Base-by-base conservation (phyloP, 1,140 invertebrate species). In the Drosophila chauvacae region DNA sequence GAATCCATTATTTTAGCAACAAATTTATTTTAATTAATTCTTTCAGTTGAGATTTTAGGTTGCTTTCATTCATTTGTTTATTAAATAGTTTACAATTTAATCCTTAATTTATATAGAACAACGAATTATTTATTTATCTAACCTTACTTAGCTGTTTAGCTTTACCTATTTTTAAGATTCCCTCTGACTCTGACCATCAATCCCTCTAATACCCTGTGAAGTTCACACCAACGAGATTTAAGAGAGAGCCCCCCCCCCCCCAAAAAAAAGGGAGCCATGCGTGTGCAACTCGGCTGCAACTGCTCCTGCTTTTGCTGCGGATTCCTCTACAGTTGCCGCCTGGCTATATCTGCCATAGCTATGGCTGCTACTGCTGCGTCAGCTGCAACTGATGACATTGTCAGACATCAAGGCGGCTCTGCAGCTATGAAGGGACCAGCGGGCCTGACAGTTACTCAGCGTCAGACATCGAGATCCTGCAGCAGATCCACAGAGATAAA, bases 321-420 rank as follows among this genome's bases (percentile, higher is more conserved):
- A 58, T 42, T 64, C 63, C 65, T 47, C 48, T 20, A 28, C 60
- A 53, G 16, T 33, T 59, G 60, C 60, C 33, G 51, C 30, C 18
- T 53, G n/a, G 50, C 28, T 58, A 42, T 53, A 51, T 30, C 51
- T 41, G 50, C 44, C 20, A 28, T 39, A 44, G 35, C 41, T 42
- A 44, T 50, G 35, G 37, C 63, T 30, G 45, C 56, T 62, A 55
- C 62, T 90, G 85, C 85, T 84, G 81, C 81, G 85, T 90, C 85
- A 90, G 85, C 85, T 90, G 85, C 85, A 88, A 81, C 85, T 90
- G 85, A 90, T 90, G 85, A 90, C 85, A 90, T 76, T 85, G 85
- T 90, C 85, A 90, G 85, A 75, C 85, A 90, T 79, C 65, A 78
- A 78, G 81, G 77, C 85, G 73, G 69, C 73, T 72, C 69, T 58